Conservation (phyloP, 1,140 invertebrate species). For the Drosophila kohkoa region DNA sequence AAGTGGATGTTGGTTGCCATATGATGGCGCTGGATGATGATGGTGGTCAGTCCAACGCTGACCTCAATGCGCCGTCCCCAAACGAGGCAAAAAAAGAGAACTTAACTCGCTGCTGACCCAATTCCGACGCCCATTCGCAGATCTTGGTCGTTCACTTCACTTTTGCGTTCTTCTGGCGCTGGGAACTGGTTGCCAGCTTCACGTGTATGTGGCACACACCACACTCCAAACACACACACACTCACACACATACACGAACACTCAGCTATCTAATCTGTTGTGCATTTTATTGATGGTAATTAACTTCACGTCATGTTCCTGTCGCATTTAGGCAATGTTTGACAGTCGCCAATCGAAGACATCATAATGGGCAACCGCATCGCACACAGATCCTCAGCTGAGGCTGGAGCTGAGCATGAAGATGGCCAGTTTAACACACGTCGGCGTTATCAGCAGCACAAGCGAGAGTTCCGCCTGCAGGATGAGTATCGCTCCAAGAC, state of each 20-base stretch:
- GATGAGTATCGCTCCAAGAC: slow-evolving; percentile 72
- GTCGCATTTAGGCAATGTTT: slow-evolving; percentile 71
- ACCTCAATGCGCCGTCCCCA: slow-evolving; percentile 52
- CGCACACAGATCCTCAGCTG: slow-evolving; percentile 29
- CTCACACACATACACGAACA: slow-evolving; percentile 15
- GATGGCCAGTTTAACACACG: slow-evolving; percentile 63
- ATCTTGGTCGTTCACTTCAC: slow-evolving; percentile 64
- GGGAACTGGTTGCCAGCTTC: slow-evolving; percentile 62
- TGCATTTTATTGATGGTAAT: slow-evolving; percentile 28
- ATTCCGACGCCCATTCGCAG: slow-evolving; percentile 58
- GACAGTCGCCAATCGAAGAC: slow-evolving; percentile 53
- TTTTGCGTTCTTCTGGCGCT: slow-evolving; percentile 55
- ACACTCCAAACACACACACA: slow-evolving; percentile 14
- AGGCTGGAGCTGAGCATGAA: slow-evolving; percentile 10
- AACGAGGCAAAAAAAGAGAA: slow-evolving; percentile 8
- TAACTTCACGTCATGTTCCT: slow-evolving; percentile 54
- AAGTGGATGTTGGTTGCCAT: not conserved
- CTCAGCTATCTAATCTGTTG: slow-evolving; percentile 4
- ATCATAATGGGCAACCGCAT: slow-evolving; percentile 71
- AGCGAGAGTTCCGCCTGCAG: slow-evolving; percentile 65
- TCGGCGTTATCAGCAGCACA: slow-evolving; percentile 70
- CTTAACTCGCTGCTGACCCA: slow-evolving; percentile 64
- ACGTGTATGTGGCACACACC: slow-evolving; percentile 44
- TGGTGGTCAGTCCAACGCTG: slow-evolving; percentile 23
- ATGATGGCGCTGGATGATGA: not conserved